Evolutionary conservation across 2,113 vertebrate species (phyloP), one percentile per base, ranked within the genome.

Genomic region (Oophaga pumilio): DNA sequence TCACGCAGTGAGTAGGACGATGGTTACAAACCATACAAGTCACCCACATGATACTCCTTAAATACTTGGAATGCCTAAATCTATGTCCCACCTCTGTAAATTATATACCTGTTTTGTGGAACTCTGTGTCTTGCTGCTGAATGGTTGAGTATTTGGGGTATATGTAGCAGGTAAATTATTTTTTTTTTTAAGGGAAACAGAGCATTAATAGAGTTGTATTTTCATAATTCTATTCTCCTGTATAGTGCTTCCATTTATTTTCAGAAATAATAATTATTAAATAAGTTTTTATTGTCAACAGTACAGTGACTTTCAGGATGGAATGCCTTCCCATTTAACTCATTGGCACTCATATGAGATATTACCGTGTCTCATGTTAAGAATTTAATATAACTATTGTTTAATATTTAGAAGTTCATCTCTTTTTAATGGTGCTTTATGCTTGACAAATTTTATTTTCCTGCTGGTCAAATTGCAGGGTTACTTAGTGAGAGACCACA

Each of bases 401-500:
- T 6, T 18, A 64, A 64, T 64, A 64, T 64, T 64, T 8, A 64
- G 8, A 8, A 1, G 18, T 7, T 14, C 56, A 8, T 2, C 56
- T 64, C 20, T 66, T 66, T 24, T 66, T 66, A 8, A 24, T 66
- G 64, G 64, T 85, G 18, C 69, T 84, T 62, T 76, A 76, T 76
- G 53, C 74, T 43, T 76, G 49, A 57, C 4, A 43, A 64, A 14
- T 59, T 33, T 50, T 12, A 57, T 66, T 64, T 66, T 66, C 64
- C 64, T 66, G n/a, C 64, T 66, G 22, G 2, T 76, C 53, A 76
- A 64, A 50, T 62, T 62, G 56, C 28, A 76, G 56, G 84, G 26
- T 77, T 76, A 85, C 56, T 76, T 59, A 76, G 56, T 76, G 60
- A 60, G 60, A n/a, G 73, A n/a, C n/a, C 20, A 66, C 64, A 66